Evolutionary conservation across 2,888 invertebrate genomes (phyloP).

Genomic region (Sepioteuthis lessoniana): DNA sequence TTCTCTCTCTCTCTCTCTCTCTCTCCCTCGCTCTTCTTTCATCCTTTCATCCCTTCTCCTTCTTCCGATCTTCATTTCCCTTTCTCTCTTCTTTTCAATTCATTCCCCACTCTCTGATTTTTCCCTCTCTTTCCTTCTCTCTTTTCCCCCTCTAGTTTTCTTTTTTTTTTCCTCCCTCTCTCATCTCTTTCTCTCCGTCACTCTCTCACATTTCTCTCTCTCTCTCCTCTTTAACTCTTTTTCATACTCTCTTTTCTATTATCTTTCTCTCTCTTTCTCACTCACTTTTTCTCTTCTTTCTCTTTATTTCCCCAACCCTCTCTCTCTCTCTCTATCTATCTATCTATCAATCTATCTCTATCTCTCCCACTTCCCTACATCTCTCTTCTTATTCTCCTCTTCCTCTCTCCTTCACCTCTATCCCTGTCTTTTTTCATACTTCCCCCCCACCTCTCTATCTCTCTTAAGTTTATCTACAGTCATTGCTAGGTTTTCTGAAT

Average conservation of each 20-base stretch:
- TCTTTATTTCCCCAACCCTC: neutral
- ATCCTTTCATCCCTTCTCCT: neutral
- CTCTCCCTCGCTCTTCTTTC: neutral
- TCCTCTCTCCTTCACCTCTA: neutral
- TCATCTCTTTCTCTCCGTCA: neutral
- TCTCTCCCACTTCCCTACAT: too few species aligned
- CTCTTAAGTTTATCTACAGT: neutral
- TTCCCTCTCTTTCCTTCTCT: neutral
- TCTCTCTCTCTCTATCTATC: neutral
- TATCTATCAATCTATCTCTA: too few species aligned
- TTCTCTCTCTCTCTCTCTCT: neutral
- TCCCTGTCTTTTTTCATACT: neutral
- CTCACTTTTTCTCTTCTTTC: neutral
- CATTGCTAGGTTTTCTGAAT: too few species aligned
- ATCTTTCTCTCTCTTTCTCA: too few species aligned
- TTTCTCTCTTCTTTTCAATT: too few species aligned
- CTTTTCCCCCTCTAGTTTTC: neutral
- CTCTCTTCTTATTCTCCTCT: neutral
- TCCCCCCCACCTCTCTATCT: neutral
- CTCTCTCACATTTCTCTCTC: neutral
- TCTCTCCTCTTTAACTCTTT: neutral
- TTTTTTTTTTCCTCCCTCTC: neutral
- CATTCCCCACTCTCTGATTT: too few species aligned
- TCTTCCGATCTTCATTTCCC: neutral
- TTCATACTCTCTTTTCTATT: too few species aligned